phyloP scores from a whole-genome alignment of 2,888 invertebrate species.

The Eupithecia subumbrata region DNA sequence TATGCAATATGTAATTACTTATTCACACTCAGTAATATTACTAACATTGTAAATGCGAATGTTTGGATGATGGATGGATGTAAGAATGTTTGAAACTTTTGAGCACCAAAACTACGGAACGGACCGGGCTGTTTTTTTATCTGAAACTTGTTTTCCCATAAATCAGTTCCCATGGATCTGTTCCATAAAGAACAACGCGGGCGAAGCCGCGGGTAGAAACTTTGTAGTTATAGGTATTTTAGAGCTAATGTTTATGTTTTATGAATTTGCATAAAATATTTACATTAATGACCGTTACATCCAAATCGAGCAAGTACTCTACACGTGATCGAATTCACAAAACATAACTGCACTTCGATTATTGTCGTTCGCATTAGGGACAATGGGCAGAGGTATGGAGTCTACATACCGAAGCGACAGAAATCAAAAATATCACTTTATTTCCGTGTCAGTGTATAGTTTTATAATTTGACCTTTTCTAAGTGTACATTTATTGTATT shows the following conservation, averaged over 20 bases:
- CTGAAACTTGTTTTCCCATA: too few species aligned
- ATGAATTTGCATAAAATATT: constrained; percentile 1
- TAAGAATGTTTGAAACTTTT: too few species aligned
- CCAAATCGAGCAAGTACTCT: constrained; percentile 13
- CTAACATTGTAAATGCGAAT: background rate
- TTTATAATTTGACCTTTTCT: too few species aligned
- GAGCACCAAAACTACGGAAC: too few species aligned
- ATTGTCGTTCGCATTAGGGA: constrained; percentile 20
- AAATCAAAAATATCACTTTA: too few species aligned
- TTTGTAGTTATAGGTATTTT: too few species aligned
- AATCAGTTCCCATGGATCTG: too few species aligned
- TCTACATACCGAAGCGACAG: too few species aligned
- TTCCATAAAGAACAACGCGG: background rate
- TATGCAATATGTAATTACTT: background rate
- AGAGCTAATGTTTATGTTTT: background rate
- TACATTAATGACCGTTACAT: constrained; percentile 19
- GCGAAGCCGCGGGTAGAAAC: background rate
- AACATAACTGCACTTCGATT: constrained; percentile 24
- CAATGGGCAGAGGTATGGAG: constrained; percentile 16
- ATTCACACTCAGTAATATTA: background rate
- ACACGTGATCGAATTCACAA: constrained; percentile 23
- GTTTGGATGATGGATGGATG: background rate
- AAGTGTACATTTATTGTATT: too few species aligned
- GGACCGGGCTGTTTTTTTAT: too few species aligned
- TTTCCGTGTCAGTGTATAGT: too few species aligned